Conservation (phyloP, 2,888 invertebrate genomes). For the Stenodera caucasica region DNA sequence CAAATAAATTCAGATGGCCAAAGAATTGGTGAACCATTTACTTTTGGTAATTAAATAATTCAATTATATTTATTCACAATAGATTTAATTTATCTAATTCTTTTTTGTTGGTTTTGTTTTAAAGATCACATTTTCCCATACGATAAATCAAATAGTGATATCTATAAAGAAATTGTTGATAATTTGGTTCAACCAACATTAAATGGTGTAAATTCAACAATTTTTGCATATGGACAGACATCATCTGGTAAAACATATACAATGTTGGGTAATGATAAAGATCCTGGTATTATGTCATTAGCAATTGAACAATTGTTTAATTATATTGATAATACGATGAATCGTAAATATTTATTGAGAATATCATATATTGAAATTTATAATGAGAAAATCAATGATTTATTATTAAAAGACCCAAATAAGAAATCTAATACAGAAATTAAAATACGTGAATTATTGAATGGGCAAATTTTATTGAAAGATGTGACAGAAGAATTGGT, state of each 20-base stretch:
- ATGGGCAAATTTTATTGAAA: constrained; percentile 55
- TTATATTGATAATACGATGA: constrained; percentile 62
- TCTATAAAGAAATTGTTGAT: constrained; percentile 69
- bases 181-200: constrained; percentile 73
- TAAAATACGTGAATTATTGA: constrained; percentile 68
- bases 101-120: too few species aligned
- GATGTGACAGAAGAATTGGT: constrained; percentile 68
- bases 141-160: constrained; percentile 61
- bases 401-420: constrained; percentile 66
- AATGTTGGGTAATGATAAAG: constrained; percentile 71
- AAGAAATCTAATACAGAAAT: constrained; percentile 63
- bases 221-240: constrained; percentile 91
- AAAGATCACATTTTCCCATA: constrained; percentile 74
- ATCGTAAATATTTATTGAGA: constrained; percentile 77
- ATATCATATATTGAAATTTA: constrained; percentile 88
- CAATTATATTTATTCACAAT: too few species aligned
- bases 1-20: too few species aligned
- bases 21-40: too few species aligned
- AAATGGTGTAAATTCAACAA: constrained; percentile 80
- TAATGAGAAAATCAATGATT: constrained; percentile 77
- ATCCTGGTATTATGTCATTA: constrained; percentile 75
- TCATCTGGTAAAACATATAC: constrained; percentile 88
- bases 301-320: constrained; percentile 73
- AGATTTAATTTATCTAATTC: too few species aligned
- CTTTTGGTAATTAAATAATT: too few species aligned